Conservation (phyloP, 2,113 vertebrate genomes). For the Nematolebias whitei region DNA sequence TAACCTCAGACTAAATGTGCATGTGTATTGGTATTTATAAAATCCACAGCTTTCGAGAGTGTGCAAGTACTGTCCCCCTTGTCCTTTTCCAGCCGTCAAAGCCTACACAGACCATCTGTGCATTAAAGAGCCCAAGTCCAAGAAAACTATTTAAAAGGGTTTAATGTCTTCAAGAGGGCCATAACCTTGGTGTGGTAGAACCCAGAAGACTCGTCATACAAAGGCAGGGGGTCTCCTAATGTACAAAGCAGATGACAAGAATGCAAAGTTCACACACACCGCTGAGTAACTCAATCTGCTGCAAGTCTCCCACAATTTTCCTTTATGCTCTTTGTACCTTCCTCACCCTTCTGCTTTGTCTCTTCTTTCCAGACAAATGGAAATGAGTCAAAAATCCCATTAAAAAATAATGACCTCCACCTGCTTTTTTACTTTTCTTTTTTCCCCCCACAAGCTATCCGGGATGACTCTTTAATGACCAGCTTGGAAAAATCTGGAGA, state of each 20-base stretch:
- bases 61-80: constrained; percentile 43
- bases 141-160: constrained; percentile 63
- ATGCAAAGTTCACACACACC: constrained; percentile 68
- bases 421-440: constrained; percentile 71
- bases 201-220: constrained; percentile 64
- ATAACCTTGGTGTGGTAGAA: constrained; percentile 66
- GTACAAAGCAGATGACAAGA: constrained; percentile 76
- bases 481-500: constrained; percentile 51
- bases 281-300: constrained; percentile 69
- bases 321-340: constrained; percentile 12
- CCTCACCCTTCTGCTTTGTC: constrained; percentile 42
- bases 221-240: constrained; percentile 71
- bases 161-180: constrained; percentile 66
- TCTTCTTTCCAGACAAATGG: constrained; percentile 62
- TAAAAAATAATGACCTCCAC: constrained; percentile 78
- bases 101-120: constrained; percentile 71
- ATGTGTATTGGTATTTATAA: constrained; percentile 5
- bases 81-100: constrained; percentile 57
- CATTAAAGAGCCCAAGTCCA: constrained; percentile 62
- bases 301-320: constrained; percentile 61
- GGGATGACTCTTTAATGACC: constrained; percentile 69
- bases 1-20: constrained; percentile 27
- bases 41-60: background rate
- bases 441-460: constrained; percentile 36
- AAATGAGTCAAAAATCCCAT: constrained; percentile 75